Conservation (phyloP, 92 coral and sea anemone genomes). For the Porites rus region DNA sequence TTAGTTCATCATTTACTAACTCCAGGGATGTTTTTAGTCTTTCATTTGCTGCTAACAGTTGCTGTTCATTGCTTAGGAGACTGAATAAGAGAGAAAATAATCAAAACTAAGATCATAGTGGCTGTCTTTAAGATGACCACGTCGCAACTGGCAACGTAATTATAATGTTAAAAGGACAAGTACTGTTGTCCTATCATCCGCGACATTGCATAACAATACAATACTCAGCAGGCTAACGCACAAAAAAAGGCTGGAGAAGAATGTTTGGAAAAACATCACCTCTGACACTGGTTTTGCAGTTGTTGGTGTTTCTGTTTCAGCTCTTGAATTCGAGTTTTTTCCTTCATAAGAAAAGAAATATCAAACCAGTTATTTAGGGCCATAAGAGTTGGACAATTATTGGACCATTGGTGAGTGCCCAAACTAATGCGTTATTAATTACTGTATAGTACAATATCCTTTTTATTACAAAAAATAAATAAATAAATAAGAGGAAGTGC, state of each 20-base stretch:
- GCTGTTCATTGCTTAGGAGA: constrained; percentile 92
- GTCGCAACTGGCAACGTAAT: too few relatives aligned
- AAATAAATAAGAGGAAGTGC: too few relatives aligned
- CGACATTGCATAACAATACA: too few relatives aligned
- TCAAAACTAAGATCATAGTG: background rate
- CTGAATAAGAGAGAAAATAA: constrained; percentile 45
- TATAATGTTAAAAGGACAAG: too few relatives aligned
- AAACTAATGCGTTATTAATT: too few relatives aligned
- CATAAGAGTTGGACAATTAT: background rate
- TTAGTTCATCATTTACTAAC: constrained; percentile 90
- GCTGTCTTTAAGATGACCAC: too few relatives aligned
- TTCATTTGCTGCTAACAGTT: constrained; percentile 90
- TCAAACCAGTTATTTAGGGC: background rate
- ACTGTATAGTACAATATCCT: too few relatives aligned
- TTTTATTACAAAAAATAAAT: too few relatives aligned
- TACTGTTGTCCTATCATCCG: too few relatives aligned
- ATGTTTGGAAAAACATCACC: constrained; percentile 54
- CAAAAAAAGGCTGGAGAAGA: background rate
- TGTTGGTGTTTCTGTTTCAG: constrained; percentile 91
- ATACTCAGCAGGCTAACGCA: too few relatives aligned
- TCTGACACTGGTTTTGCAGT: constrained; percentile 95
- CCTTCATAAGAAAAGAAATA: constrained; percentile 62
- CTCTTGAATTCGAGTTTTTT: constrained; percentile 81
- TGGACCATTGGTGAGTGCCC: background rate
- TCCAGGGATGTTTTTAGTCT: constrained; percentile 93